Percentiles rank a stretch among this genome's conserved stretches.
Evolutionary conservation across 1,140 invertebrate species (phyloP).

Genomic region (Babylonia areolata): DNA sequence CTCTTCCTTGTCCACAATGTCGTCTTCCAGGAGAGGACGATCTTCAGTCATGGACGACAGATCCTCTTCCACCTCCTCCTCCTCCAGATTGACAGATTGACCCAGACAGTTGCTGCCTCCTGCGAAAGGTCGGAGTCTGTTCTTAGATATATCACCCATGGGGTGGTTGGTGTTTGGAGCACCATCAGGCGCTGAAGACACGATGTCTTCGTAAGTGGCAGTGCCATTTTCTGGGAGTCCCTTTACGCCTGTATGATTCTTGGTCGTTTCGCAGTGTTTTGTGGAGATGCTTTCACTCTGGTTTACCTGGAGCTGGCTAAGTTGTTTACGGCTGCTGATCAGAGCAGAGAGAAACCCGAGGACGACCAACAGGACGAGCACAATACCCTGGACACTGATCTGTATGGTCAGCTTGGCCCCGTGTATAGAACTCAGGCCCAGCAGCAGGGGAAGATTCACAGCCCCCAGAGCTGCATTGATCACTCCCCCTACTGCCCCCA

Average conservation of each 20-base stretch:
- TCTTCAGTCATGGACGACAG: background rate
- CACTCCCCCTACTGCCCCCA: background rate
- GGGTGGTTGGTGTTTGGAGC: too few relatives aligned
- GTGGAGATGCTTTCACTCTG: background rate
- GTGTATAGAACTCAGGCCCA: background rate
- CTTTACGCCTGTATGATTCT: too few relatives aligned
- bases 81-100: too few relatives aligned
- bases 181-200: too few relatives aligned
- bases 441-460: background rate
- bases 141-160: too few relatives aligned
- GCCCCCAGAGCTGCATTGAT: background rate
- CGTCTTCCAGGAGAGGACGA: background rate
- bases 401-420: background rate
- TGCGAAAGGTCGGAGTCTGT: too few relatives aligned
- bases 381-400: background rate
- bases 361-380: background rate
- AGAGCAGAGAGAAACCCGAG: background rate
- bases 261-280: background rate
- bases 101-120: too few relatives aligned
- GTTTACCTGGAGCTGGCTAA: background rate
- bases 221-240: too few relatives aligned
- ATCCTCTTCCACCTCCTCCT: too few relatives aligned
- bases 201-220: too few relatives aligned
- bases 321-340: background rate
- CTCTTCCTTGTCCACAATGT: background rate